These are phyloP conservation scores for Archocentrus centrarchus DNA, from an alignment of 2,113 vertebrate genomes.

Conservation along the genomic window DNA sequence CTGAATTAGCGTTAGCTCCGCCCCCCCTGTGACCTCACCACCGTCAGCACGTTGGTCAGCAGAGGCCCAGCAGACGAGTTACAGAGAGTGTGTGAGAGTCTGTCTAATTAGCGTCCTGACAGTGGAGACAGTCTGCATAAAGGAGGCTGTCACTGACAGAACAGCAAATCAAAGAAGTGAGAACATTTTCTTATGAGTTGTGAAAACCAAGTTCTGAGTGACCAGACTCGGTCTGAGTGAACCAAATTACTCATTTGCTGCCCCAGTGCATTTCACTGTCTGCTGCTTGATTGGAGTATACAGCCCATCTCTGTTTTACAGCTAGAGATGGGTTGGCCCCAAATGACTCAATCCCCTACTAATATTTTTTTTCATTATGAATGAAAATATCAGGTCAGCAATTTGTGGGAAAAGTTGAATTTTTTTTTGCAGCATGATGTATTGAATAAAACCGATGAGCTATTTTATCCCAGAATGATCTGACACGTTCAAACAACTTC, in stretches of 20 bases:
- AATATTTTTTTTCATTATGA: neutral
- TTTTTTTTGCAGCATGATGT: neutral
- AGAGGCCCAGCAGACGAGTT: slow-evolving; percentile 28
- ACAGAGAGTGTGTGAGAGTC: slow-evolving; percentile 11
- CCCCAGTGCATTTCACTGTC: neutral
- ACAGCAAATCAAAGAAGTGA: slow-evolving; percentile 36
- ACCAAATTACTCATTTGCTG: neutral
- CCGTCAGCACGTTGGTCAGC: slow-evolving; percentile 35
- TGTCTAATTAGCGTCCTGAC: slow-evolving; percentile 62
- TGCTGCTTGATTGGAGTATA: neutral
- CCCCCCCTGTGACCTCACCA: slow-evolving; percentile 49
- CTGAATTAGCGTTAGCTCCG: slow-evolving; percentile 22
- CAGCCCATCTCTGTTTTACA: neutral
- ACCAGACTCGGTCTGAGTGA: neutral
- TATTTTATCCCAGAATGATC: too few relatives aligned
- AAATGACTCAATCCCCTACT: neutral
- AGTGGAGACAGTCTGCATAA: slow-evolving; percentile 50
- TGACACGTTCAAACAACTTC: too few relatives aligned
- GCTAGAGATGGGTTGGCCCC: neutral
- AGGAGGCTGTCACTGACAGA: slow-evolving; percentile 50
- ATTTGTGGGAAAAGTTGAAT: neutral
- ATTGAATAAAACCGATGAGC: too few relatives aligned
- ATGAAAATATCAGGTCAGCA: neutral
- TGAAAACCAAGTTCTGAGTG: neutral
- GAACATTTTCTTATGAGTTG: slow-evolving; percentile 11